Evolutionary conservation across 2,113 vertebrate species (phyloP).

Genomic region (Urocynchramus pylzowi): DNA sequence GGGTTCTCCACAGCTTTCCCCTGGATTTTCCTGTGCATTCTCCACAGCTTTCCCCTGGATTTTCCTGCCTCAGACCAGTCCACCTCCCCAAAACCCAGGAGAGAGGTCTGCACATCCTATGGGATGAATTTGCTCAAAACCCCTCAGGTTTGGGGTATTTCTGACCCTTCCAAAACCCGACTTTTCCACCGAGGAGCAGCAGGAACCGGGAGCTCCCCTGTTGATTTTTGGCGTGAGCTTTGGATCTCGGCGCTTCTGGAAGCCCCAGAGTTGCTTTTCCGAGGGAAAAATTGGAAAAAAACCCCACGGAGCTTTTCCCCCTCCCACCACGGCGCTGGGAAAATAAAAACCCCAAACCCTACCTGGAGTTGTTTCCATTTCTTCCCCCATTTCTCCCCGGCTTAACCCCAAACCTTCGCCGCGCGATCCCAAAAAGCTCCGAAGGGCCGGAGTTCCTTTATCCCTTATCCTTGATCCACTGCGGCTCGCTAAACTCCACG

Average conservation of each 20-base stretch:
- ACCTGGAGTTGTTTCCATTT: slow-evolving; percentile 22
- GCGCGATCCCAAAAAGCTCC: neutral
- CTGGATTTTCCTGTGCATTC: too few relatives aligned
- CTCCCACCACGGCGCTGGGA: fast-evolving
- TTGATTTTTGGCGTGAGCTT: neutral
- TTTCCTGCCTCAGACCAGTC: neutral
- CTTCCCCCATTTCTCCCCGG: slow-evolving; percentile 16
- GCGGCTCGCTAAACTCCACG: slow-evolving; percentile 51
- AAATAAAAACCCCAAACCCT: neutral
- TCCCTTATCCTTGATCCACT: slow-evolving; percentile 37
- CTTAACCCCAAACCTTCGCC: neutral
- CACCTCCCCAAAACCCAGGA: neutral
- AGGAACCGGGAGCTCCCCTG: fast-evolving
- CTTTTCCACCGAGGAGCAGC: neutral
- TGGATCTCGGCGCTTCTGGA: fast-evolving
- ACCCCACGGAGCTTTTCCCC: fast-evolving
- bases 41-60: neutral
- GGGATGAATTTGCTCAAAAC: neutral
- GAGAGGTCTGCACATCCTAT: fast-evolving
- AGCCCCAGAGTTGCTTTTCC: fast-evolving
- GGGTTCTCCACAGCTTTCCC: fast-evolving
- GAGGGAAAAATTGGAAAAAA: neutral
- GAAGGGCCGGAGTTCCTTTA: neutral
- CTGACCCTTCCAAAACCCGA: neutral
- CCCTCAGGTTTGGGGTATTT: fast-evolving